These are phyloP conservation scores for Oedothorax gibbosus DNA, from an alignment of 1,140 invertebrate genomes.

Conservation along the genomic window DNA sequence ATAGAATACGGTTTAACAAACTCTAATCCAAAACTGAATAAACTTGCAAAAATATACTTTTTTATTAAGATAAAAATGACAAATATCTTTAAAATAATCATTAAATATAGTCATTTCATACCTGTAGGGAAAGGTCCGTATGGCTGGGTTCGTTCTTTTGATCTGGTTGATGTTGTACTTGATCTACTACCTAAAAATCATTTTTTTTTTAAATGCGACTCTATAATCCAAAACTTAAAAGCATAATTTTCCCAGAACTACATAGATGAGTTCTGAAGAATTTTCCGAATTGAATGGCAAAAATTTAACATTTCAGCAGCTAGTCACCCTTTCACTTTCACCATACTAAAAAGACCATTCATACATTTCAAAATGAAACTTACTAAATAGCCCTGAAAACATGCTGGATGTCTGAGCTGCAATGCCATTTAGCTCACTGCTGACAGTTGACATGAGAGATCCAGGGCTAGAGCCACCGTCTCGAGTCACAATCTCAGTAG, in stretches of 20 bases:
- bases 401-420: conserved; percentile 90
- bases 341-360: no score
- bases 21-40: neutral
- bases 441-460: conserved; percentile 62
- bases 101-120: conserved; percentile 62
- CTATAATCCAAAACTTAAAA: no score
- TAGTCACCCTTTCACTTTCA: no score
- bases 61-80: neutral
- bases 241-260: no score
- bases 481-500: conserved; percentile 55
- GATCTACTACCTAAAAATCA: conserved; percentile 57
- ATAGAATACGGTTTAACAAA: neutral
- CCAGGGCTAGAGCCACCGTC: conserved; percentile 59
- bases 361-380: conserved; percentile 67
- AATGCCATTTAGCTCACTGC: conserved; percentile 79
- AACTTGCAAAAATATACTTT: neutral
- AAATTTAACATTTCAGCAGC: no score
- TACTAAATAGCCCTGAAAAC: conserved; percentile 90
- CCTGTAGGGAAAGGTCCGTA: conserved; percentile 77
- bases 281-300: no score
- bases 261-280: no score
- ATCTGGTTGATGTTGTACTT: conserved; percentile 61
- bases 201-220: neutral
- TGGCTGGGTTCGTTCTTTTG: conserved; percentile 75
- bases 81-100: neutral